phyloP scores from a whole-genome alignment of 1,140 invertebrate species.

The Grapholita molesta region DNA sequence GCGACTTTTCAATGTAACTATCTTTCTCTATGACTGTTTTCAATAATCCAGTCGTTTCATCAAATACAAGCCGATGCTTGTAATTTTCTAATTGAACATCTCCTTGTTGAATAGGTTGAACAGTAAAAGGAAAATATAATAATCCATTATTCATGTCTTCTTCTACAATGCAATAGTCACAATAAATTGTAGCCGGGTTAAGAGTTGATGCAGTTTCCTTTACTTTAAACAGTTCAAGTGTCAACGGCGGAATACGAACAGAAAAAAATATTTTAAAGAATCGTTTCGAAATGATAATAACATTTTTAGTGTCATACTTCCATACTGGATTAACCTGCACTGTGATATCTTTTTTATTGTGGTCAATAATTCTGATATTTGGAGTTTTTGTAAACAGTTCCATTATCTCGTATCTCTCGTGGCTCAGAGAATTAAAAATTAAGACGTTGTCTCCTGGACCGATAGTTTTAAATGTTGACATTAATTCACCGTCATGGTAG shows the following conservation, averaged over 20 bases:
- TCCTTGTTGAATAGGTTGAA: conserved; percentile 80
- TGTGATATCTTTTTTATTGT: conserved; percentile 77
- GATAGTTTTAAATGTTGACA: conserved; percentile 76
- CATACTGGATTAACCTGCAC: conserved; percentile 88
- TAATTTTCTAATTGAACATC: conserved; percentile 89
- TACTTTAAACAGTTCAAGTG: conserved; percentile 82
- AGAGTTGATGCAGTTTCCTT: conserved; percentile 59
- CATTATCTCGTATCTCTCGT: conserved; percentile 83
- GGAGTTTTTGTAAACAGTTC: conserved; percentile 82
- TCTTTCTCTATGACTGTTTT: conserved; percentile 68
- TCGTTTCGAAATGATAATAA: conserved; percentile 77
- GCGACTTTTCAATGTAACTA: conserved; percentile 36
- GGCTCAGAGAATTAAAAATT: conserved; percentile 87
- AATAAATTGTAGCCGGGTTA: conserved; percentile 81
- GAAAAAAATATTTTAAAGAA: conserved; percentile 86
- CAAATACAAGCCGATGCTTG: conserved; percentile 83
- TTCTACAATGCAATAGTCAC: conserved; percentile 78
- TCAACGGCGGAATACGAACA: conserved; percentile 83
- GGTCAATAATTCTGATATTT: conserved; percentile 83
- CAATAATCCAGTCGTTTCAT: conserved; percentile 85
- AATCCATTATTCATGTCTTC: conserved; percentile 34
- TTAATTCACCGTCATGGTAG: conserved; percentile 84
- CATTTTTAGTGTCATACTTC: conserved; percentile 73
- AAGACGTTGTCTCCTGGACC: conserved; percentile 80
- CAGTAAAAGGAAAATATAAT: conserved; percentile 70